Conservation (phyloP, 2,797 vertebrate species). For the Etheostoma nigrum region DNA sequence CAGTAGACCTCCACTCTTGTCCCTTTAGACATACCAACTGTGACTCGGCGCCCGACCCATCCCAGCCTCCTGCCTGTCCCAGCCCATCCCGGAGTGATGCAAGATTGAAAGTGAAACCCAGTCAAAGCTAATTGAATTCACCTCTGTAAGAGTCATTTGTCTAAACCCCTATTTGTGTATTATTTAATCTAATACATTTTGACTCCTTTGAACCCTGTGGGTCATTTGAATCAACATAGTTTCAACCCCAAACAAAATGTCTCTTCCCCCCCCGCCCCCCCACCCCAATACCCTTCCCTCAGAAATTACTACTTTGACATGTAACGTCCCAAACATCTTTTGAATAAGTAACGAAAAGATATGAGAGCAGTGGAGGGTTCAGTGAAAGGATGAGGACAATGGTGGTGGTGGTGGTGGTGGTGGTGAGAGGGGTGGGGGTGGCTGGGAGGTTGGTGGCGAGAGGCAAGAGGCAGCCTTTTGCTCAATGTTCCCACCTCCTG, state of each 20-base stretch:
- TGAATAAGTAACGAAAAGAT: constrained; percentile 43
- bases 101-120: constrained; percentile 19
- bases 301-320: constrained; percentile 41
- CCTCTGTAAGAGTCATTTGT: constrained; percentile 28
- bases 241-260: background rate
- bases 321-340: constrained; percentile 46
- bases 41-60: constrained; percentile 59
- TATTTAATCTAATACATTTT: constrained; percentile 42
- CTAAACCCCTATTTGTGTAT: constrained; percentile 27
- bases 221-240: constrained; percentile 21
- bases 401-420: constrained; percentile 28
- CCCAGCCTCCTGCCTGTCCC: constrained; percentile 18
- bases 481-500: constrained; percentile 62
- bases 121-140: constrained; percentile 33
- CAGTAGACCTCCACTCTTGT: constrained; percentile 64
- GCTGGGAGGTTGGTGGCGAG: constrained; percentile 34
- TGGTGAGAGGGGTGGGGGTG: constrained; percentile 18
- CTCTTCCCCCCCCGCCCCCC: too few species aligned
- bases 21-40: constrained; percentile 78
- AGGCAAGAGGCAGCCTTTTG: constrained; percentile 51
- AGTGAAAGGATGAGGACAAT: constrained; percentile 11
- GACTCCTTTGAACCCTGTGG: constrained; percentile 31
- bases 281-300: constrained; percentile 5
- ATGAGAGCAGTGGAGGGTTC: constrained; percentile 28
- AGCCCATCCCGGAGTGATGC: constrained; percentile 17